phyloP scores from a whole-genome alignment of 2,113 vertebrate species.

The Poeciliopsis turrubarensis region DNA sequence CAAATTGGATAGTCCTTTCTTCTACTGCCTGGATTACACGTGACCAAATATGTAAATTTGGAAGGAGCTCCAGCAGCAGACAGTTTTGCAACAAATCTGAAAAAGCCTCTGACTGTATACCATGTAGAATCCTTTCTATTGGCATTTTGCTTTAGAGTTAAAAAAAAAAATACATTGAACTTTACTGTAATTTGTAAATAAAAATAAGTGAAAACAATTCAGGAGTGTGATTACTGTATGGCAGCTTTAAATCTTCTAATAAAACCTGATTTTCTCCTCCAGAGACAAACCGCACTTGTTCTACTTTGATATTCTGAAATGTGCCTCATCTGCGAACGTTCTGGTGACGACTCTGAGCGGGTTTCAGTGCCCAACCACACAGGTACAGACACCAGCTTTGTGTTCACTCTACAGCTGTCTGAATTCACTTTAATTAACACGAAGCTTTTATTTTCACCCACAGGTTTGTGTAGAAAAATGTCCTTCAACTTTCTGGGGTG shows the following conservation, averaged over 20 bases:
- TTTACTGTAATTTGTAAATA: neutral
- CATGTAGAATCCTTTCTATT: neutral
- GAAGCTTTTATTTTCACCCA: neutral
- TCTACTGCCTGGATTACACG: no score
- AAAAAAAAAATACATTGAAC: neutral
- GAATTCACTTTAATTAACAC: neutral
- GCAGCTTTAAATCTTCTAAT: neutral
- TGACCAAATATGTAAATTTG: no score
- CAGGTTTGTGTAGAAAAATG: constrained; percentile 86
- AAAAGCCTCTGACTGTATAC: no score
- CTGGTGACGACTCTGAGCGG: constrained; percentile 77
- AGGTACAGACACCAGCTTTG: constrained; percentile 70
- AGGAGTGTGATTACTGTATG: neutral
- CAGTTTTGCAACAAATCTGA: no score
- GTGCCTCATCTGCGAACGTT: constrained; percentile 74
- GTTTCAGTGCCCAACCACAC: constrained; percentile 86
- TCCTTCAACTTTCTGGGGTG: constrained; percentile 46
- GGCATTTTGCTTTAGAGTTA: neutral
- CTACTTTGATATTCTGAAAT: constrained; percentile 87
- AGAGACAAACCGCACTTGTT: constrained; percentile 82
- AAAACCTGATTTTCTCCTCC: neutral
- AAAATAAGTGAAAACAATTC: neutral
- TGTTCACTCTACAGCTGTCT: neutral
- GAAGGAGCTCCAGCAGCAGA: no score
- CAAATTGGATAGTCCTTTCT: no score